phyloP scores from a whole-genome alignment of 2,797 vertebrate genomes.

The Thalassophryne amazonica region DNA sequence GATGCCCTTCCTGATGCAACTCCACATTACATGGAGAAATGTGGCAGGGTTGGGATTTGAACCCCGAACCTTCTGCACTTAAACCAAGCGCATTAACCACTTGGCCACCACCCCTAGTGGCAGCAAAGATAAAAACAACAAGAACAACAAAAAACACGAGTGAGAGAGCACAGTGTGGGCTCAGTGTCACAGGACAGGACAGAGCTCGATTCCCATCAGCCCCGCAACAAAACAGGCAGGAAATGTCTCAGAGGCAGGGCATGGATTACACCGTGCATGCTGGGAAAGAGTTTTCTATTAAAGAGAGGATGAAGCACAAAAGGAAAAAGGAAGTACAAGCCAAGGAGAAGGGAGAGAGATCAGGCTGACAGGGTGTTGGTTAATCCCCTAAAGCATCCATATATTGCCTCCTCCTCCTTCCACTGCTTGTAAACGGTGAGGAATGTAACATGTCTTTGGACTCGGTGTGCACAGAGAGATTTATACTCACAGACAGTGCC shows the following conservation, averaged over 20 bases:
- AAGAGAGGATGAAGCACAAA: conserved; percentile 57
- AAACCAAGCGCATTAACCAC: too few species aligned
- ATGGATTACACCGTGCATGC: conserved; percentile 70
- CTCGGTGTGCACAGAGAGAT: conserved; percentile 60
- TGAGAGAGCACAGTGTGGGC: too few species aligned
- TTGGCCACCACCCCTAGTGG: too few species aligned
- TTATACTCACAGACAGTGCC: conserved; percentile 70
- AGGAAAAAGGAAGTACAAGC: conserved; percentile 46
- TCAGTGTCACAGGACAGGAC: conserved; percentile 24
- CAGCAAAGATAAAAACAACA: too few species aligned
- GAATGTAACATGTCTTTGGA: conserved; percentile 77
- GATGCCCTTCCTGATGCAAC: too few species aligned
- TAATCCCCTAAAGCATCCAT: conserved; percentile 80
- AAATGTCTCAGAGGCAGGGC: conserved; percentile 60
- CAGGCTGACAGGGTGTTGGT: conserved; percentile 41
- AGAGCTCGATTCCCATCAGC: conserved; percentile 35
- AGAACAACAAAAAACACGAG: too few species aligned
- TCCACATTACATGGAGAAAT: too few species aligned
- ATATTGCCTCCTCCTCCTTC: conserved; percentile 72
- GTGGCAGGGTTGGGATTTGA: too few species aligned
- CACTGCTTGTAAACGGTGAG: conserved; percentile 68
- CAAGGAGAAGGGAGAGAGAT: conserved; percentile 29
- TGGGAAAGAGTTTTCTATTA: conserved; percentile 68
- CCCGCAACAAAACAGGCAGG: conserved; percentile 65
- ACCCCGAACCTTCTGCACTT: too few species aligned